A percentile compares a stretch with the other conserved stretches of the same genome.
Conservation (phyloP, 2,888 invertebrate species). For the Lomographa bimaculata region DNA sequence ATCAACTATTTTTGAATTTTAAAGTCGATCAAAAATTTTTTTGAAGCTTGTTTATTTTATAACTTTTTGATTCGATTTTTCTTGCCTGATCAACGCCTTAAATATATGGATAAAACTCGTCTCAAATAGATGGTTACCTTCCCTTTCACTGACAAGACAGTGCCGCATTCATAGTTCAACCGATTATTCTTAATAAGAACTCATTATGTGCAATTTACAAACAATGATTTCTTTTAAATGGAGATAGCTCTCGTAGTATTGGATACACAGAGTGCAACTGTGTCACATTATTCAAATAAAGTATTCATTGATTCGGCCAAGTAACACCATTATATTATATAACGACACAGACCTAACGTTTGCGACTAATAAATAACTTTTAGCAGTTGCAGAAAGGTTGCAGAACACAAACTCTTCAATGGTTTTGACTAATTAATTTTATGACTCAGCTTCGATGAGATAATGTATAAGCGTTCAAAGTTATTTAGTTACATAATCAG, state of each 20-base stretch:
- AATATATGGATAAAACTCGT: too few relatives aligned
- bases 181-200: constrained; percentile 38
- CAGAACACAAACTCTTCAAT: constrained; percentile 1
- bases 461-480: constrained; percentile 4
- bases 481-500: constrained; percentile 8
- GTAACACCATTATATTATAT: too few relatives aligned
- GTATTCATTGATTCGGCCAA: too few relatives aligned
- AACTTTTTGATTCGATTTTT: too few relatives aligned
- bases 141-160: constrained; percentile 76
- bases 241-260: constrained; percentile 23
- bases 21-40: too few relatives aligned
- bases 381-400: too few relatives aligned
- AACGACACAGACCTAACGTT: too few relatives aligned
- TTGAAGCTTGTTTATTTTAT: too few relatives aligned
- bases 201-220: constrained; percentile 35
- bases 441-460: constrained; percentile 19
- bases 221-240: constrained; percentile 35
- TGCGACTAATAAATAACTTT: too few relatives aligned
- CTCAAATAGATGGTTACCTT: constrained; percentile 76
- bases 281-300: constrained; percentile 20
- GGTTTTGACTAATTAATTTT: constrained; percentile 23
- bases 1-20: too few relatives aligned
- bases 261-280: constrained; percentile 10
- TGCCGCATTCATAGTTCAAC: constrained; percentile 59
- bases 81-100: constrained; percentile 49